Percentiles rank a stretch among this genome's conserved stretches.
Conservation (phyloP, 1,140 invertebrate genomes). For the Pachypeltis micranthus region DNA sequence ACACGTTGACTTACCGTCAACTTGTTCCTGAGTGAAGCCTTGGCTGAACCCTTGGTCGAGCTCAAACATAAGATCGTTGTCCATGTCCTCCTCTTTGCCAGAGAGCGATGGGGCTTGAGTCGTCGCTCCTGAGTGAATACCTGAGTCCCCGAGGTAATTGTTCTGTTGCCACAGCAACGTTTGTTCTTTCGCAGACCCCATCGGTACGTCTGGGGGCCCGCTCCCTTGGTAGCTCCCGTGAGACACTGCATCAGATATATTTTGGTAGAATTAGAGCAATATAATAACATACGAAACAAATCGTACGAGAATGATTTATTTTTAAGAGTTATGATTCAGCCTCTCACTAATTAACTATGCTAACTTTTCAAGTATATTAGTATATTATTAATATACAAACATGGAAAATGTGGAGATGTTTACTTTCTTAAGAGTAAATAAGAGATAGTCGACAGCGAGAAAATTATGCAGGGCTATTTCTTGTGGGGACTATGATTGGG, state of each 20-base stretch:
- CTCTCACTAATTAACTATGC: neutral
- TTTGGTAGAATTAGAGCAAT: neutral
- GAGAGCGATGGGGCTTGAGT: slow-evolving; percentile 84
- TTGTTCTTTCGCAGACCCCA: slow-evolving; percentile 74
- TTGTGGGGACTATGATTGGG: no score
- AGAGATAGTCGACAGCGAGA: no score
- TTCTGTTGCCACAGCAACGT: slow-evolving; percentile 46
- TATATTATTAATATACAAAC: neutral
- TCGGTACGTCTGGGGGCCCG: slow-evolving; percentile 47
- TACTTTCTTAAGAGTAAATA: no score
- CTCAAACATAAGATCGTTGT: slow-evolving; percentile 81
- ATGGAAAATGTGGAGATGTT: neutral
- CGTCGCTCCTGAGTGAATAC: slow-evolving; percentile 88
- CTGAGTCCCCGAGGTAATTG: slow-evolving; percentile 54
- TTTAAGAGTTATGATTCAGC: neutral
- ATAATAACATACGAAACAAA: neutral
- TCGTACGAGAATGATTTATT: neutral
- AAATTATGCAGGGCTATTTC: no score
- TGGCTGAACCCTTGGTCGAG: slow-evolving; percentile 78
- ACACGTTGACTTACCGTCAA: slow-evolving; percentile 82
- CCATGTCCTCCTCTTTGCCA: slow-evolving; percentile 73
- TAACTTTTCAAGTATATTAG: neutral
- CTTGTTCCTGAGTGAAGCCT: slow-evolving; percentile 88
- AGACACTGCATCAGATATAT: slow-evolving; percentile 46
- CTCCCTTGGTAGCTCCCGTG: slow-evolving; percentile 68